These are phyloP conservation scores for Arctopsyche grandis DNA, from an alignment of 1,140 invertebrate species.

Conservation along the genomic window DNA sequence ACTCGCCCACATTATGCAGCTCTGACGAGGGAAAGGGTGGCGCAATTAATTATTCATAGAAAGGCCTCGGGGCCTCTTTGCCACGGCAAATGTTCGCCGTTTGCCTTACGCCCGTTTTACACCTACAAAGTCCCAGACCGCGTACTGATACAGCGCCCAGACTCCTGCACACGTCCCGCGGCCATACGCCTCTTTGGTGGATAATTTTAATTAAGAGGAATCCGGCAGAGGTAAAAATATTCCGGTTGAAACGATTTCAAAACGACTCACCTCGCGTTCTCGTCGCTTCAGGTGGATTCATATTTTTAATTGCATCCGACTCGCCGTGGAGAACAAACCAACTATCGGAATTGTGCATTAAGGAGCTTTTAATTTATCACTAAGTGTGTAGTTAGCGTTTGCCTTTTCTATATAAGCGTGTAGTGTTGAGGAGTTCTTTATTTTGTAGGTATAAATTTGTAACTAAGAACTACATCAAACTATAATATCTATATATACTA, in stretches of 20 bases:
- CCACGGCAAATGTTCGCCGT: too few species aligned
- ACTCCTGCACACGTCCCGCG: neutral
- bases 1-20: neutral
- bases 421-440: too few species aligned
- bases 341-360: too few species aligned
- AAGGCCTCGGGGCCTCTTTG: neutral
- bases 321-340: neutral
- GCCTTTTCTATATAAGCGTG: neutral
- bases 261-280: neutral
- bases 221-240: slow-evolving; percentile 14
- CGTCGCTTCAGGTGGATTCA: neutral
- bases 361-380: too few species aligned
- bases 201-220: slow-evolving; percentile 21
- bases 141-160: too few species aligned
- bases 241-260: slow-evolving; percentile 8
- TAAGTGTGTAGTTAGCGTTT: too few species aligned
- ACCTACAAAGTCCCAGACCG: too few species aligned
- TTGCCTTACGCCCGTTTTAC: too few species aligned
- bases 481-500: too few species aligned
- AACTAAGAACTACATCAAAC: too few species aligned
- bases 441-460: too few species aligned
- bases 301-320: neutral
- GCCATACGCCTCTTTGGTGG: neutral
- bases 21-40: neutral
- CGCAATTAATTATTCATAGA: slow-evolving; percentile 23